Evolutionary conservation across 2,797 vertebrate genomes (phyloP).

Genomic region (Fistularia commersonii): DNA sequence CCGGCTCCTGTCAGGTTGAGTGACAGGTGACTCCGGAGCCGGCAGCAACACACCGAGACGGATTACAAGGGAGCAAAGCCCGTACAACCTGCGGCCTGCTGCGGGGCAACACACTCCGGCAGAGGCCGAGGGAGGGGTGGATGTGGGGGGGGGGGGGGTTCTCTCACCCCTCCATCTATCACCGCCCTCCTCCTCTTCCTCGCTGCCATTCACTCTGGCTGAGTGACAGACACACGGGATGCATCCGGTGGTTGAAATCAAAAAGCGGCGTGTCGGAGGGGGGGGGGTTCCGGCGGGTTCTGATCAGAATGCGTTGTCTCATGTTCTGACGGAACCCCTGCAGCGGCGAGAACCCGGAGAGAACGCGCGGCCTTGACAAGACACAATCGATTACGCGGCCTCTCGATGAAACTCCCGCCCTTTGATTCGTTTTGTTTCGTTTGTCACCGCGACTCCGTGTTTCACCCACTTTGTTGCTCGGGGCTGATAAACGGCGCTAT

Average conservation of each 20-base stretch:
- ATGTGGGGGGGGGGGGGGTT: conserved; percentile 52
- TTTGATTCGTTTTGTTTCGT: too few species aligned
- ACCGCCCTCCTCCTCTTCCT: conserved; percentile 23
- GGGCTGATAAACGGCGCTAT: too few species aligned
- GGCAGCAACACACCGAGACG: conserved; percentile 71
- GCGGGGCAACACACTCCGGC: conserved; percentile 68
- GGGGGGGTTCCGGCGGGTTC: too few species aligned
- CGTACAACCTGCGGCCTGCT: conserved; percentile 74
- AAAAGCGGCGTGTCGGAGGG: conserved; percentile 28
- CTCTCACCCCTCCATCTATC: conserved; percentile 22
- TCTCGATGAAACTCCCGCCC: too few species aligned
- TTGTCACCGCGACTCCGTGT: too few species aligned
- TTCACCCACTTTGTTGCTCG: too few species aligned
- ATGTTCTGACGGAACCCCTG: too few species aligned
- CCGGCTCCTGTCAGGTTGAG: conserved; percentile 76
- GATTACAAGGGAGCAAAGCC: conserved; percentile 76
- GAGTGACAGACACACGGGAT: conserved; percentile 62
- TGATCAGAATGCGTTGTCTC: background rate
- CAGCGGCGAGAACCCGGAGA: too few species aligned
- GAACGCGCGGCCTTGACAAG: too few species aligned
- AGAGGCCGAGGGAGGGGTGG: conserved; percentile 57
- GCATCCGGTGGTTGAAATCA: conserved; percentile 48
- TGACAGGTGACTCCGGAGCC: conserved; percentile 81
- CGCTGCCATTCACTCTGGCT: conserved; percentile 43
- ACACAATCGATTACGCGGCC: too few species aligned